phyloP scores from a whole-genome alignment of 2,888 invertebrate species.

The Coleophora flavipennella region DNA sequence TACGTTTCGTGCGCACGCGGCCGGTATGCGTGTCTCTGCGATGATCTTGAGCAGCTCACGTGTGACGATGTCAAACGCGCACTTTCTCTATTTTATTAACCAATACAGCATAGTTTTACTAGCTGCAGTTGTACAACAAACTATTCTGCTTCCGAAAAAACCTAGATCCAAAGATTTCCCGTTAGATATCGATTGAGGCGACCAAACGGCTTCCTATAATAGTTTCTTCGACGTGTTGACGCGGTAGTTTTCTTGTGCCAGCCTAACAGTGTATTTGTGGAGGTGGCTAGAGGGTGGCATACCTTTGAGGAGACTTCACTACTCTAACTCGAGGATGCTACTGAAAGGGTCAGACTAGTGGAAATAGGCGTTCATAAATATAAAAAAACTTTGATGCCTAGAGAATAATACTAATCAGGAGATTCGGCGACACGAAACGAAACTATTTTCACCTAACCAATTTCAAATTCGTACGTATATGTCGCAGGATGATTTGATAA shows the following conservation, averaged over 20 bases:
- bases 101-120: conserved; percentile 3
- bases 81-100: conserved; percentile 35
- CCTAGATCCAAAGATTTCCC: conserved; percentile 9
- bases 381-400: too few species aligned
- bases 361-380: too few species aligned
- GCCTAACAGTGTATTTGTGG: conserved; percentile 36
- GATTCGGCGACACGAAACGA: too few species aligned
- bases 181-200: conserved; percentile 13
- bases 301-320: too few species aligned
- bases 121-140: neutral
- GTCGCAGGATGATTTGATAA: too few species aligned
- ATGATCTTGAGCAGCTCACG: conserved; percentile 19
- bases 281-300: conserved; percentile 22
- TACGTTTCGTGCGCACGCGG: neutral
- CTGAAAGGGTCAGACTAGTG: too few species aligned
- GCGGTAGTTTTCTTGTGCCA: conserved; percentile 35
- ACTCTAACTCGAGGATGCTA: too few species aligned
- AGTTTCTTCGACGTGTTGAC: conserved; percentile 33
- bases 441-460: too few species aligned
- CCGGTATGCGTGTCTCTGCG: conserved; percentile 5
- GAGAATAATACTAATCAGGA: too few species aligned
- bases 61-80: conserved; percentile 35
- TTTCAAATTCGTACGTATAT: too few species aligned
- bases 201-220: conserved; percentile 23
- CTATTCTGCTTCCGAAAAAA: conserved; percentile 12